These are phyloP conservation scores for Vandiemenella viatica DNA, from an alignment of 2,888 invertebrate genomes.

Conservation along the genomic window DNA sequence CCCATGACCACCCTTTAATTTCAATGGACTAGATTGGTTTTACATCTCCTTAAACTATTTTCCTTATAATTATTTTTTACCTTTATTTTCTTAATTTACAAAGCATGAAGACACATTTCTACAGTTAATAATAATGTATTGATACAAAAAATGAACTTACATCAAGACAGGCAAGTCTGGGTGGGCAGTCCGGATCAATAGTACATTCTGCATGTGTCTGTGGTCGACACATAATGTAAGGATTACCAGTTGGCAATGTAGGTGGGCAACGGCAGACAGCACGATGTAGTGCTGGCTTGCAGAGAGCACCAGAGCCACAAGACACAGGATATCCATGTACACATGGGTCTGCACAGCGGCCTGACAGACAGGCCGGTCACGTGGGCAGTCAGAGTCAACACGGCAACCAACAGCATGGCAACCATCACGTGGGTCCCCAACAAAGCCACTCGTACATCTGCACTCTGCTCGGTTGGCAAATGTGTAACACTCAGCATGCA, in stretches of 20 bases:
- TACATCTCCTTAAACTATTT: too few species aligned
- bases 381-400: constrained; percentile 75
- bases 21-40: too few species aligned
- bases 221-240: constrained; percentile 64
- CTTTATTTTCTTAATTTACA: too few species aligned
- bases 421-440: constrained; percentile 59
- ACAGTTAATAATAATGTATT: too few species aligned
- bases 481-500: constrained; percentile 67
- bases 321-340: constrained; percentile 45
- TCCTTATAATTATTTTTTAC: too few species aligned
- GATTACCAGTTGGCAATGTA: constrained; percentile 53
- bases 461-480: constrained; percentile 59
- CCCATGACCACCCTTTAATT: too few species aligned
- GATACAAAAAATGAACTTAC: too few species aligned
- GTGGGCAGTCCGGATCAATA: constrained; percentile 67
- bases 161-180: constrained; percentile 57
- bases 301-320: constrained; percentile 64
- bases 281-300: constrained; percentile 65
- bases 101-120: too few species aligned
- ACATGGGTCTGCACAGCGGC: constrained; percentile 75
- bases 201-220: constrained; percentile 60
- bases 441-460: constrained; percentile 63
- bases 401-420: constrained; percentile 70
- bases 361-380: constrained; percentile 70
- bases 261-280: constrained; percentile 72